phyloP scores from a whole-genome alignment of 2,888 invertebrate genomes.

The Hydrotaea diabolus region DNA sequence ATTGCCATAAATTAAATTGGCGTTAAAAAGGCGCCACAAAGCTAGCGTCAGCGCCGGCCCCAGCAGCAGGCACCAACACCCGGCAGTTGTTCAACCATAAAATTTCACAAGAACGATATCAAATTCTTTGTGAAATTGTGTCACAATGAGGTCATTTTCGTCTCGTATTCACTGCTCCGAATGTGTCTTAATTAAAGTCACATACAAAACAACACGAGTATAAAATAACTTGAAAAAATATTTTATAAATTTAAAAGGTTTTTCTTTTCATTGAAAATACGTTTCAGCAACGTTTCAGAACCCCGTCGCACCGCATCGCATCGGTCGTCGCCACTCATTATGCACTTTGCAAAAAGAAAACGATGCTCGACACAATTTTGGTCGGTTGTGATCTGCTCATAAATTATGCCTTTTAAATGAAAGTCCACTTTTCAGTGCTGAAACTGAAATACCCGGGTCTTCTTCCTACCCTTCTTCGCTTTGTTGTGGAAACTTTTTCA shows the following conservation, averaged over 20 bases:
- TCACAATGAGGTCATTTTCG: constrained; percentile 65
- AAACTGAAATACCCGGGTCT: background rate
- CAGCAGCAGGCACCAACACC: background rate
- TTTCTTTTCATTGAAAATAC: constrained; percentile 6
- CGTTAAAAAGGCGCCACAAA: constrained; percentile 43
- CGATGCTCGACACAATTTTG: background rate
- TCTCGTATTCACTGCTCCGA: background rate
- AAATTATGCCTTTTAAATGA: constrained; percentile 34
- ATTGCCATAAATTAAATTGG: constrained; percentile 66
- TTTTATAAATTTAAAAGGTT: constrained; percentile 40
- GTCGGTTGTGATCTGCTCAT: constrained; percentile 24
- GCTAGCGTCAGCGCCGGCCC: constrained; percentile 8
- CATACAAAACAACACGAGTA: background rate
- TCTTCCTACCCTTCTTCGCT: too few relatives aligned
- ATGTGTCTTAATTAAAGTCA: constrained; percentile 24
- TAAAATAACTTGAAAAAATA: background rate
- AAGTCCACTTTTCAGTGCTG: background rate
- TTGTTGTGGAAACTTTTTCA: background rate
- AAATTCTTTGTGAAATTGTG: constrained; percentile 53
- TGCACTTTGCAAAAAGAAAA: constrained; percentile 2
- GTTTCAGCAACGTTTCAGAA: background rate
- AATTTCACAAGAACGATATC: constrained; percentile 37
- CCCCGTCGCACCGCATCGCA: too few relatives aligned
- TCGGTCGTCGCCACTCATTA: background rate
- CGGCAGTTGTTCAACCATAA: constrained; percentile 28